These are phyloP conservation scores for Salticus scenicus DNA, from an alignment of 2,888 invertebrate species.

Conservation along the genomic window DNA sequence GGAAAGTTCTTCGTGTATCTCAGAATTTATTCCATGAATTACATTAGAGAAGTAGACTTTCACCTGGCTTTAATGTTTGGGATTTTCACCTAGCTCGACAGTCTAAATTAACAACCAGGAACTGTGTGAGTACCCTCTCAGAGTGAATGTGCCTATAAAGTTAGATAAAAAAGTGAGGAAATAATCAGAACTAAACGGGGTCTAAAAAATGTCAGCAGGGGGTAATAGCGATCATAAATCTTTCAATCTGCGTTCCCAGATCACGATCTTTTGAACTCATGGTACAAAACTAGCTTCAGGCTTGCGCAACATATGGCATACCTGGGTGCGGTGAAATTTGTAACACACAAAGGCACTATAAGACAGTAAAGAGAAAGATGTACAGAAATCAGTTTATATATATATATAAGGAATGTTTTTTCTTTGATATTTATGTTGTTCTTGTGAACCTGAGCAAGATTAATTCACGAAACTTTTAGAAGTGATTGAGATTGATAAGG, in stretches of 20 bases:
- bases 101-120: neutral
- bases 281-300: neutral
- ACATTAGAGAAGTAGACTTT: neutral
- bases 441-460: slow-evolving; percentile 26
- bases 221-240: slow-evolving; percentile 19
- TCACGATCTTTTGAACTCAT: slow-evolving; percentile 18
- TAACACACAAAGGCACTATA: neutral
- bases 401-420: neutral
- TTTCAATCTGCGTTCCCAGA: neutral
- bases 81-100: neutral
- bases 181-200: neutral
- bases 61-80: neutral
- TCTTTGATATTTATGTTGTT: neutral
- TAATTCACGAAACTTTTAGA: slow-evolving; percentile 25
- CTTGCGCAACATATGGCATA: neutral
- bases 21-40: neutral
- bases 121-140: neutral
- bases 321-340: neutral
- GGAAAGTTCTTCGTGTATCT: neutral
- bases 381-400: neutral
- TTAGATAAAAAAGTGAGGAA: neutral
- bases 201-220: slow-evolving; percentile 9
- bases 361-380: neutral
- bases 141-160: neutral
- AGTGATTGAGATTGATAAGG: slow-evolving; percentile 48